A percentile compares a stretch with the other conserved stretches of the same genome.
Evolutionary conservation across 30 jellyfish, hydroid and myxozoan genomes (phyloP).

Genomic region (Pelagia noctiluca): DNA sequence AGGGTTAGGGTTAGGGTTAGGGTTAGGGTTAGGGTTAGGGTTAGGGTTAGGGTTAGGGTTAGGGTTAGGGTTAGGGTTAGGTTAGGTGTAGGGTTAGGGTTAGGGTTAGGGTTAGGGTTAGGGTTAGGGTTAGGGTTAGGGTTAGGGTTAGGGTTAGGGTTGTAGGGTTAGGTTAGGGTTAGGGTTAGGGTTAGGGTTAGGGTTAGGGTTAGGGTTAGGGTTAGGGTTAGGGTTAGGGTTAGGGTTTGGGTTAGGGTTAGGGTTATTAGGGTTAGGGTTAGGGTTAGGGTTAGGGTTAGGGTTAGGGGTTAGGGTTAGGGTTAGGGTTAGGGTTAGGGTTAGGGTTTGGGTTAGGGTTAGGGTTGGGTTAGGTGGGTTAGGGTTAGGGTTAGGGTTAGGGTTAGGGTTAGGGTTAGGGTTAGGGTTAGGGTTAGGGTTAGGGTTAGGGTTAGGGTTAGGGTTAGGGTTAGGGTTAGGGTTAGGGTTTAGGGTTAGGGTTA

Average conservation of each 20-base stretch:
- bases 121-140: constrained; percentile 33
- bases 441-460: constrained; percentile 14
- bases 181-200: constrained; percentile 31
- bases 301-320: constrained; percentile 40
- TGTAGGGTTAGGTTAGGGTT: constrained; percentile 33
- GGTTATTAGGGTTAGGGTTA: constrained; percentile 5
- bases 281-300: constrained; percentile 21
- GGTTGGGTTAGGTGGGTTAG: background rate
- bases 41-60: constrained; percentile 12
- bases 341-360: constrained; percentile 8
- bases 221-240: constrained; percentile 36
- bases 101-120: constrained; percentile 2
- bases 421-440: constrained; percentile 2
- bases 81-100: background rate
- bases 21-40: constrained; percentile 9
- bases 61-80: constrained; percentile 17
- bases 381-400: constrained; percentile 1
- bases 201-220: constrained; percentile 53
- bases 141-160: constrained; percentile 20
- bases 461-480: background rate
- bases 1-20: constrained; percentile 15
- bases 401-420: background rate
- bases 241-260: constrained; percentile 27
- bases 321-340: constrained; percentile 25
- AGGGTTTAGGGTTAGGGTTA: constrained; percentile 17